These are phyloP conservation scores for Rhagium mordax DNA, from an alignment of 2,888 invertebrate genomes.

Conservation along the genomic window DNA sequence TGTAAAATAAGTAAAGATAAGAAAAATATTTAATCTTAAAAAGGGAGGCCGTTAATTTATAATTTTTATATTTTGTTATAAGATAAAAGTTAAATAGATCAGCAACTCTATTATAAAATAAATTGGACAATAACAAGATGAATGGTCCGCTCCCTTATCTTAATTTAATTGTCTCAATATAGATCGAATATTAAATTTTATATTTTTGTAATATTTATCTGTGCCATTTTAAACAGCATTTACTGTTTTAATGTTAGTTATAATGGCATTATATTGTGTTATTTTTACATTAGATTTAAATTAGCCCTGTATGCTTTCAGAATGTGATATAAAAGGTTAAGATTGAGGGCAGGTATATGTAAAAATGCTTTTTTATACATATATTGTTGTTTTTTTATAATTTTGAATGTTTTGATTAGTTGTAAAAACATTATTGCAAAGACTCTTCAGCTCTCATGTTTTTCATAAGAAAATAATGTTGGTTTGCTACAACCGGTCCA, in stretches of 20 bases:
- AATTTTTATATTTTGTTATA: neutral
- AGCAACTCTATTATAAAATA: neutral
- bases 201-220: neutral
- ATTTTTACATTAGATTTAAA: neutral
- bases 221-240: neutral
- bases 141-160: neutral
- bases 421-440: constrained; percentile 6
- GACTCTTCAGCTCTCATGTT: neutral
- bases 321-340: constrained; percentile 35
- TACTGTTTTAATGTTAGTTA: neutral
- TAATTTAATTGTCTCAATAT: neutral
- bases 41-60: neutral
- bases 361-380: constrained; percentile 23
- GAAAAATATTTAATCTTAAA: neutral
- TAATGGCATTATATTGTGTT: neutral
- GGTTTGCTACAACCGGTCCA: neutral
- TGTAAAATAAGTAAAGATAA: neutral
- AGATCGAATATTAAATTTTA: neutral
- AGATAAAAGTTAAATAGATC: neutral
- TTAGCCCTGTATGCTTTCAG: constrained; percentile 26
- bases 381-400: constrained; percentile 7
- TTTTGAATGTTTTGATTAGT: neutral
- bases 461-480: neutral
- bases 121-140: neutral
- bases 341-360: constrained; percentile 3